A percentile compares a stretch with the other conserved stretches of the same genome.
Evolutionary conservation across 2,888 invertebrate species (phyloP).

Genomic region (Mylabris sibirica): DNA sequence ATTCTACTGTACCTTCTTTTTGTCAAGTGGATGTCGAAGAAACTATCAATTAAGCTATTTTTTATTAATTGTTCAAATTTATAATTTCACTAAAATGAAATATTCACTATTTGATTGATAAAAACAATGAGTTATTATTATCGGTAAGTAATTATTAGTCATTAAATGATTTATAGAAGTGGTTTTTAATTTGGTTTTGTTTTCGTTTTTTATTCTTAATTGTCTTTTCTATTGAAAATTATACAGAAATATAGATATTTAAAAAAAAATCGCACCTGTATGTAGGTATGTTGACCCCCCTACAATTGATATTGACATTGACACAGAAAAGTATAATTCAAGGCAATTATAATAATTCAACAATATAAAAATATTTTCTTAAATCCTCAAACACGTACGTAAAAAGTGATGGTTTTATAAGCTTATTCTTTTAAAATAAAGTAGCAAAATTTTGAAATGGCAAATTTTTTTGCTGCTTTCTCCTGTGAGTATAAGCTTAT

Average conservation of each 20-base stretch:
- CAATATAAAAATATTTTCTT: not conserved
- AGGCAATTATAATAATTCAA: not conserved
- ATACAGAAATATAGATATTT: not conserved
- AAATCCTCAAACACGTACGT: not conserved
- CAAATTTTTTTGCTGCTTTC: too few species aligned
- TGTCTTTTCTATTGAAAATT: not conserved
- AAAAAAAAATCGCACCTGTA: not conserved
- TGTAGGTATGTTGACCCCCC: not conserved
- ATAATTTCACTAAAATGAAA: too few species aligned
- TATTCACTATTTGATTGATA: too few species aligned
- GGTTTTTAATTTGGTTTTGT: constrained; percentile 6
- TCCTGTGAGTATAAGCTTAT: too few species aligned
- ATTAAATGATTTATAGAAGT: not conserved
- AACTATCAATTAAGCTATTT: too few species aligned
- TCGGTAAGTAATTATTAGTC: not conserved
- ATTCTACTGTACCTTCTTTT: too few species aligned
- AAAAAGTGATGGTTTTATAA: not conserved
- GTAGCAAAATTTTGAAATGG: not conserved
- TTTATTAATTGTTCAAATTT: too few species aligned
- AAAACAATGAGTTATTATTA: not conserved
- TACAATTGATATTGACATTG: constrained; percentile 8
- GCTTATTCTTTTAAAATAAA: not conserved
- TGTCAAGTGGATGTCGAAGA: too few species aligned
- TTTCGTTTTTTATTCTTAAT: not conserved
- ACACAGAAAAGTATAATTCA: not conserved